phyloP scores from a whole-genome alignment of 2,113 vertebrate species.

The Delphinapterus leucas region DNA sequence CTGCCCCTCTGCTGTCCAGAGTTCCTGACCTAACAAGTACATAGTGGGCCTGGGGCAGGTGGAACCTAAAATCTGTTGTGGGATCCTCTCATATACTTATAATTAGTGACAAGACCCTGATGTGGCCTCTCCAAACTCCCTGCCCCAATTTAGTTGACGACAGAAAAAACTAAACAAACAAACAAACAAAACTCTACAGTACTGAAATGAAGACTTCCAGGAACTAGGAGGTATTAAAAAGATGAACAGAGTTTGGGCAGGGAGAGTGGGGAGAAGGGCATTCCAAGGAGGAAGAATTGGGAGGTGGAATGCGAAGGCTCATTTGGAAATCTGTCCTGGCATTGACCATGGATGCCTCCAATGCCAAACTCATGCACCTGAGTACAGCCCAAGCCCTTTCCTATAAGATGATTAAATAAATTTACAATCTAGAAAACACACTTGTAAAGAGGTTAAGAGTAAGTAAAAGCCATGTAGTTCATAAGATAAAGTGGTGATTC shows the following conservation, averaged over 20 bases:
- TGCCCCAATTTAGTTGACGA: not conserved
- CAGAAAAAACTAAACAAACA: not conserved
- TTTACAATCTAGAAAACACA: not conserved
- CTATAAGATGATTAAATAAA: not conserved
- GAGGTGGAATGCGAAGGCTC: not conserved
- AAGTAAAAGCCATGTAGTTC: not conserved
- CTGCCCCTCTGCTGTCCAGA: not conserved
- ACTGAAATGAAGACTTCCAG: not conserved
- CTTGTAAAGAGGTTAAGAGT: not conserved
- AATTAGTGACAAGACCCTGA: not conserved
- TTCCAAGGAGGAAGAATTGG: not conserved
- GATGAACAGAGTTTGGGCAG: not conserved
- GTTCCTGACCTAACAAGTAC: not conserved
- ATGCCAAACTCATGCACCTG: not conserved
- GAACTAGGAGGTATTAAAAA: not conserved
- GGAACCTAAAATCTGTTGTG: not conserved
- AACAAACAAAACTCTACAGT: not conserved
- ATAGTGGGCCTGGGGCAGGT: not conserved
- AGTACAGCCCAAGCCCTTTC: not conserved
- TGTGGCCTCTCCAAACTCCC: not conserved
- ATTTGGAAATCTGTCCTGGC: not conserved
- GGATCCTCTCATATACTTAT: not conserved
- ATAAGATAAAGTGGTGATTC: not conserved
- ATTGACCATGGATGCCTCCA: rapidly evolving
- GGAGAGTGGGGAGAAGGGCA: rapidly evolving